Evolutionary conservation across 2,797 vertebrate species (phyloP).

Genomic region (Danio aesculapii): DNA sequence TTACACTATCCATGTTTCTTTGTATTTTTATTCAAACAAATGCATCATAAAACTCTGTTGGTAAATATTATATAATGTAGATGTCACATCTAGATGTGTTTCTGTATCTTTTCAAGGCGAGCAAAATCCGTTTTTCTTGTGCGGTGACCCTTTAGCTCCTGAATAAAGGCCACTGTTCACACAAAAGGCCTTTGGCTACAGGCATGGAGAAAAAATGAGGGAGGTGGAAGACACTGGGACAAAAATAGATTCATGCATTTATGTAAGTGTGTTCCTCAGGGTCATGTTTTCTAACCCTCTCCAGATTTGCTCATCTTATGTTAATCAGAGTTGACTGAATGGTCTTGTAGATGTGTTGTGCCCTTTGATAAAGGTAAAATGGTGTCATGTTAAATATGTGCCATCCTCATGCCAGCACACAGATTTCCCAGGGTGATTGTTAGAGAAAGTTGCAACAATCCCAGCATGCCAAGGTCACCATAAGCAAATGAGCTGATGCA

Average conservation of each 20-base stretch:
- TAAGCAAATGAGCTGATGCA: constrained; percentile 29
- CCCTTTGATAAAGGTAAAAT: constrained; percentile 45
- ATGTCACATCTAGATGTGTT: not conserved
- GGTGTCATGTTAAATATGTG: constrained; percentile 13
- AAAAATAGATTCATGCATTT: constrained; percentile 45
- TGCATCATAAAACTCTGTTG: not conserved
- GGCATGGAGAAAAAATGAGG: not conserved
- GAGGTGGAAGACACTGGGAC: constrained; percentile 9
- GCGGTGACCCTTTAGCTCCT: not conserved
- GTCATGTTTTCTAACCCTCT: constrained; percentile 17
- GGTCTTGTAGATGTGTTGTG: constrained; percentile 18
- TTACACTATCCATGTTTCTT: too few relatives aligned
- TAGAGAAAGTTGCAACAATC: constrained; percentile 18
- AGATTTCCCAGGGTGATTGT: constrained; percentile 38
- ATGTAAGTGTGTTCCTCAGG: constrained; percentile 23
- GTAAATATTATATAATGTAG: not conserved
- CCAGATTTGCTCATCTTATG: constrained; percentile 3
- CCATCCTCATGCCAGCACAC: constrained; percentile 42
- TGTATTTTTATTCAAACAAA: too few relatives aligned
- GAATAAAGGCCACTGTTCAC: constrained; percentile 12
- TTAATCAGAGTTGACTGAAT: constrained; percentile 31
- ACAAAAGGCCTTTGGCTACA: not conserved
- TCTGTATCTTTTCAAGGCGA: not conserved
- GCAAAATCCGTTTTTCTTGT: not conserved
- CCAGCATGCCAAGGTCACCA: constrained; percentile 17